phyloP scores from a whole-genome alignment of 2,797 vertebrate genomes.

The Spheniscus humboldti region DNA sequence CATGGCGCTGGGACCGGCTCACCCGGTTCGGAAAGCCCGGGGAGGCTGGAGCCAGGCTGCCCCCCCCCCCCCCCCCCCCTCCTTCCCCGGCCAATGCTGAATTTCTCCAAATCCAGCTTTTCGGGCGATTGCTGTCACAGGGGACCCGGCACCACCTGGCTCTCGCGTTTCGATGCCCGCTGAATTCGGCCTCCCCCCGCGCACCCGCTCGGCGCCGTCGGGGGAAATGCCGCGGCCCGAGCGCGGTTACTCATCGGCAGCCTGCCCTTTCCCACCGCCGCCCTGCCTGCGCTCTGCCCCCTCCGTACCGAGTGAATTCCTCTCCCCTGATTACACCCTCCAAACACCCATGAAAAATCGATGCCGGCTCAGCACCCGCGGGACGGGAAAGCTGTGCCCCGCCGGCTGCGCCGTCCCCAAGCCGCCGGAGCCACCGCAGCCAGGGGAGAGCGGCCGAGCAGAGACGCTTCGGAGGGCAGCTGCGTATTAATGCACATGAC shows the following conservation, averaged over 20 bases:
- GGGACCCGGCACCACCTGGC: not conserved
- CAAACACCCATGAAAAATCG: not conserved
- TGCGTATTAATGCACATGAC: not conserved
- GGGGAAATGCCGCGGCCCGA: not conserved
- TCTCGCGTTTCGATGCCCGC: not conserved
- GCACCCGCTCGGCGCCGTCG: not conserved
- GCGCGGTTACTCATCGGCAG: not conserved
- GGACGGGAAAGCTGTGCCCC: not conserved
- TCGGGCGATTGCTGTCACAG: not conserved
- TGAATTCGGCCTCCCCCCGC: not conserved
- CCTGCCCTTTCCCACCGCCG: not conserved
- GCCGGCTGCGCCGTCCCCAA: not conserved
- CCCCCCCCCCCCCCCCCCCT: too few relatives aligned
- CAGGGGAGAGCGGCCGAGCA: not conserved
- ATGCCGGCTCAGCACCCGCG: not conserved
- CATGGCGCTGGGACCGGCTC: not conserved
- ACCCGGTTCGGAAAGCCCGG: not conserved
- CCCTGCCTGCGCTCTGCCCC: not conserved
- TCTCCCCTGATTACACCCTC: not conserved
- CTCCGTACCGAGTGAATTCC: not conserved
- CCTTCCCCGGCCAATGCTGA: not conserved
- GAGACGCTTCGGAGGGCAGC: not conserved
- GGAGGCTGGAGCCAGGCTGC: too few relatives aligned
- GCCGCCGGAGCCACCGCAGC: not conserved
- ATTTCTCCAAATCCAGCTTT: not conserved